A percentile compares a stretch with the other conserved stretches of the same genome.
These are phyloP conservation scores for Macaria liturata DNA, from an alignment of 2,888 invertebrate genomes.

Conservation along the genomic window DNA sequence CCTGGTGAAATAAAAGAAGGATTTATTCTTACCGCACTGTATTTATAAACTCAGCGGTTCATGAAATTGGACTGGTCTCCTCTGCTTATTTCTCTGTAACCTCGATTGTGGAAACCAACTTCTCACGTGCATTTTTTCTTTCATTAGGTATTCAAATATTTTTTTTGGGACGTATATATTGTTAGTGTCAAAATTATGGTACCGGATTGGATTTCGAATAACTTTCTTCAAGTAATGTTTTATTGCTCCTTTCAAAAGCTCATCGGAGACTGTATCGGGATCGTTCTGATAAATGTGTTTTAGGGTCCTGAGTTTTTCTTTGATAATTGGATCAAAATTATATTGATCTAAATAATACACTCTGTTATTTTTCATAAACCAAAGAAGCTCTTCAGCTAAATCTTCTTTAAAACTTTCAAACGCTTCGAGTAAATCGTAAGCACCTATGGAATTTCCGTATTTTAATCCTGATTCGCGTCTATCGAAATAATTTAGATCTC, in stretches of 20 bases:
- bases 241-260: not conserved
- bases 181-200: slow-evolving; percentile 2
- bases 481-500: no score
- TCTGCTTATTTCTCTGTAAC: slow-evolving; percentile 3
- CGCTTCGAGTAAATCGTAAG: not conserved
- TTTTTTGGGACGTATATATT: slow-evolving; percentile 3
- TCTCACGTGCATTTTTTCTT: not conserved
- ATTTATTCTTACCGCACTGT: no score
- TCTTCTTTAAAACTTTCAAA: not conserved
- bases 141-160: not conserved
- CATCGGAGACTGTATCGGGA: not conserved
- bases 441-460: not conserved
- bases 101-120: slow-evolving; percentile 5
- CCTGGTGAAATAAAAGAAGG: no score
- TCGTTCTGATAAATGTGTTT: slow-evolving; percentile 1
- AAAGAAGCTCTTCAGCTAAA: slow-evolving; percentile 1
- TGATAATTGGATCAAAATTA: not conserved
- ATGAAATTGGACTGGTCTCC: not conserved
- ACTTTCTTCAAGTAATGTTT: not conserved
- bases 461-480: no score
- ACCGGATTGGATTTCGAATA: not conserved
- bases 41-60: no score
- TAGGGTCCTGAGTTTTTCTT: not conserved
- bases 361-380: not conserved
- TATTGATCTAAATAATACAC: not conserved